phyloP scores from a whole-genome alignment of 2,888 invertebrate genomes.

The Drosophila subsilvestris region DNA sequence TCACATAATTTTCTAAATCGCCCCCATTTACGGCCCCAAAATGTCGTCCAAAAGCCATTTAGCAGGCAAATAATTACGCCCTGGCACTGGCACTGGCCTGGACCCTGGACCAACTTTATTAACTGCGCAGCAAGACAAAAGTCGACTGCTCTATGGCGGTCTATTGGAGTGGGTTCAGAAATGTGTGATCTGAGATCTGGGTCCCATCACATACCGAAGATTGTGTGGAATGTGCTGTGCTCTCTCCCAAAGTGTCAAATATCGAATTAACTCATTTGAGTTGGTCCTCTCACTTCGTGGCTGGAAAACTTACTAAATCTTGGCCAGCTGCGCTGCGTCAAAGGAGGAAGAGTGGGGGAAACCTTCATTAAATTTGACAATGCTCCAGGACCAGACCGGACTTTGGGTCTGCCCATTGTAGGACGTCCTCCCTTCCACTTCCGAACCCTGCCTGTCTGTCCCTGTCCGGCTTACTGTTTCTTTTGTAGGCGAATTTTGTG shows the following conservation, averaged over 20 bases:
- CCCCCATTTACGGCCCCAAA: constrained; percentile 62
- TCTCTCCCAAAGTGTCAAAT: constrained; percentile 73
- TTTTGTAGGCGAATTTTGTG: constrained; percentile 68
- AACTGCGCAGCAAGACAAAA: constrained; percentile 49
- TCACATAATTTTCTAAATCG: constrained; percentile 69
- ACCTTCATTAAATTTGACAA: constrained; percentile 82
- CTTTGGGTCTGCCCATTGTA: constrained; percentile 34
- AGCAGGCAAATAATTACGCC: constrained; percentile 76
- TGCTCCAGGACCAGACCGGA: constrained; percentile 29
- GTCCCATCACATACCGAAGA: constrained; percentile 36
- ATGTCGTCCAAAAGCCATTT: constrained; percentile 72
- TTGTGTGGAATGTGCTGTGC: constrained; percentile 48
- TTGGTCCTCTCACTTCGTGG: constrained; percentile 16
- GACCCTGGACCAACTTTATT: constrained; percentile 70
- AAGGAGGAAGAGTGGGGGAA: constrained; percentile 57
- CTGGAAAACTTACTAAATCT: constrained; percentile 60
- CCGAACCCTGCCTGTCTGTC: background rate
- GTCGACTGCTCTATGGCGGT: constrained; percentile 1
- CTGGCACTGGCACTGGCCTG: constrained; percentile 42
- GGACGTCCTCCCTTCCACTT: background rate
- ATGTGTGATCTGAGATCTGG: constrained; percentile 27
- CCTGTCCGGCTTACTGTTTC: constrained; percentile 25
- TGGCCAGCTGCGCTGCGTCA: constrained; percentile 68
- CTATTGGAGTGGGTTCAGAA: constrained; percentile 7
- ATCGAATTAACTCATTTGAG: constrained; percentile 77